Evolutionary conservation across 1,140 invertebrate species (phyloP), one percentile per base, ranked within the genome.

Genomic region (Atta texana): DNA sequence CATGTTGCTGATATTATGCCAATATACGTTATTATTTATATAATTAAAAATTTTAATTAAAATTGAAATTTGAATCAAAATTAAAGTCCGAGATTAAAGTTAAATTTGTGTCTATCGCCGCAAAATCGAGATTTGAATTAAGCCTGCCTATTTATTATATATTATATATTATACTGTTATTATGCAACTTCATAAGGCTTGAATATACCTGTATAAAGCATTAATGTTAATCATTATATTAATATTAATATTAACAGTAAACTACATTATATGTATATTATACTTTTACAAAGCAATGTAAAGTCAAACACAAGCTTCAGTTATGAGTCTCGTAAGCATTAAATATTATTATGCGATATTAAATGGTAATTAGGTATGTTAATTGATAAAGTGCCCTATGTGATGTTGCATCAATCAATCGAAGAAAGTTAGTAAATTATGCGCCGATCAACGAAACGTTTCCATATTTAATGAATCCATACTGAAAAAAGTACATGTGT

Each of bases 371-470:
- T 55, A 57, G 6, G n/a, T 71, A 12, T 28, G 24, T 71, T 81
- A 81, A 81, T 81, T 72, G 34, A 72, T n/a, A 21, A 44, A 72
- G 66, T 51, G 66, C 21, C 12, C 44, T 3, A 5, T 31, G 28
- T 12, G 31, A 44, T 71, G 44, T 55, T 72, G 3, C 21, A 72
- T 71, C 66, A 34, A 34, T 6, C 31, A 34, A 2, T 21, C 66
- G 66, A 51, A 81, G 16, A 44, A 81, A 81, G 66, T 72, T 71
- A 24, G n/a, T 49, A n/a, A 78, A 78, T 24, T 68, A 34, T 21
- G 24, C 53, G 1, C 10, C 34, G 34, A 71, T 59, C 66, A 53
- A 71, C n/a, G 10, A 21, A 81, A 72, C 5, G 10, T n/a, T 51
- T 44, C 16, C 12, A 51, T n/a, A 18, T 78, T 72, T 28, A 57